phyloP scores from a whole-genome alignment of 2,797 vertebrate genomes.

The Chelmon rostratus region DNA sequence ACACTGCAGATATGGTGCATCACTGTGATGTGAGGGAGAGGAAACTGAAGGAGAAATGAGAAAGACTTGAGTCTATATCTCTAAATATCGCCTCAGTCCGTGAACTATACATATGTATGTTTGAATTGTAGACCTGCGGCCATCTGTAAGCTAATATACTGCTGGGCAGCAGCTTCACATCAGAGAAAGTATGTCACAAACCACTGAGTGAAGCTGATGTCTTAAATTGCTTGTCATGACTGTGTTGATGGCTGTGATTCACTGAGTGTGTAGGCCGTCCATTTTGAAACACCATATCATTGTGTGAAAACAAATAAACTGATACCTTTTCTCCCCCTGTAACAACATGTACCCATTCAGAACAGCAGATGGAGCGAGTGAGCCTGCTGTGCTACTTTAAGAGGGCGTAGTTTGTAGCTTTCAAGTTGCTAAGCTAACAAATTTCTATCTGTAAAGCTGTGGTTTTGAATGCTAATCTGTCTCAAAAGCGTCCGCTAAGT shows the following conservation, averaged over 20 bases:
- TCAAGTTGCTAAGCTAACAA: not conserved
- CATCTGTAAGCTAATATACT: not conserved
- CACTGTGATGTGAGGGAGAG: constrained; percentile 15
- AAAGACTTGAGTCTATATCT: not conserved
- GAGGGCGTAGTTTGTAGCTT: not conserved
- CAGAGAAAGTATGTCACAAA: not conserved
- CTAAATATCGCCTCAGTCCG: not conserved
- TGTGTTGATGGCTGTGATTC: constrained; percentile 1
- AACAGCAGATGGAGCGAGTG: not conserved
- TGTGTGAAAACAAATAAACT: not conserved
- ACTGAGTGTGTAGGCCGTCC: not conserved
- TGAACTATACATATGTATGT: not conserved
- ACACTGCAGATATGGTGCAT: constrained; percentile 27
- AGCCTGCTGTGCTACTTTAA: not conserved
- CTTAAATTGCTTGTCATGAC: not conserved
- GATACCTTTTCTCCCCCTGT: not conserved
- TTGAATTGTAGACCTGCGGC: not conserved
- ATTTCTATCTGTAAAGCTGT: not conserved
- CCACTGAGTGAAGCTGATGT: not conserved
- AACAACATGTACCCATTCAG: not conserved
- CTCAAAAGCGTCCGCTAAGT: not conserved
- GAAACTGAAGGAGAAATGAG: not conserved
- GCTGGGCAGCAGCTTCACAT: not conserved
- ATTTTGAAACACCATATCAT: not conserved
- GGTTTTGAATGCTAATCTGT: constrained; percentile 18